phyloP scores from a whole-genome alignment of 2,888 invertebrate genomes.

The Pollenia angustigena region DNA sequence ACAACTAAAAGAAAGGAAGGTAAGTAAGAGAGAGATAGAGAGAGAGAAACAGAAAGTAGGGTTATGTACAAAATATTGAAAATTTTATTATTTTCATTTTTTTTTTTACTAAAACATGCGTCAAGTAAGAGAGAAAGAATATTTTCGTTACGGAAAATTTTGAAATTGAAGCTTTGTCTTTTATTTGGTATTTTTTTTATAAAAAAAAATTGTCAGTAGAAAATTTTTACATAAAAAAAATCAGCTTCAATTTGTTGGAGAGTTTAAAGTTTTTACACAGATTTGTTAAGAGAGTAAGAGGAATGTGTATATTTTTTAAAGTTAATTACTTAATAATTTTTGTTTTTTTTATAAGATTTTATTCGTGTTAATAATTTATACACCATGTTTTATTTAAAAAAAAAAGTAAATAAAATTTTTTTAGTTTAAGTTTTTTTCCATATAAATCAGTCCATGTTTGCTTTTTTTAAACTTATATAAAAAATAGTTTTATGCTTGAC shows the following conservation, averaged over 20 bases:
- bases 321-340: conserved; percentile 67
- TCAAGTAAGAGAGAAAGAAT: conserved; percentile 50
- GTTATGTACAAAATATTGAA: conserved; percentile 63
- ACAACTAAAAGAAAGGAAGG: conserved; percentile 43
- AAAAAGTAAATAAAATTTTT: conserved; percentile 29
- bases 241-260: conserved; percentile 64
- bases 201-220: conserved; percentile 42
- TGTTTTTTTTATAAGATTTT: conserved; percentile 20
- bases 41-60: conserved; percentile 28
- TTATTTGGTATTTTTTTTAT: conserved; percentile 55
- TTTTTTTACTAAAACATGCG: conserved; percentile 66
- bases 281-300: conserved; percentile 29
- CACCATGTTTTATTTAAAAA: conserved; percentile 56
- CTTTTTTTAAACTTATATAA: conserved; percentile 69
- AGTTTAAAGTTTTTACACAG: neutral
- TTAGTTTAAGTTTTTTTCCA: conserved; percentile 42
- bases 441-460: conserved; percentile 69
- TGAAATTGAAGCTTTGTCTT: conserved; percentile 70
- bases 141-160: neutral
- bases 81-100: neutral
- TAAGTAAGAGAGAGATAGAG: conserved; percentile 58
- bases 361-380: conserved; percentile 20
- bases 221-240: conserved; percentile 57
- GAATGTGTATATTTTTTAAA: conserved; percentile 66
- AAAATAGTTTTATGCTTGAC: conserved; percentile 13